phyloP scores from a whole-genome alignment of 2,888 invertebrate genomes.

The Drosophila niveifrons region DNA sequence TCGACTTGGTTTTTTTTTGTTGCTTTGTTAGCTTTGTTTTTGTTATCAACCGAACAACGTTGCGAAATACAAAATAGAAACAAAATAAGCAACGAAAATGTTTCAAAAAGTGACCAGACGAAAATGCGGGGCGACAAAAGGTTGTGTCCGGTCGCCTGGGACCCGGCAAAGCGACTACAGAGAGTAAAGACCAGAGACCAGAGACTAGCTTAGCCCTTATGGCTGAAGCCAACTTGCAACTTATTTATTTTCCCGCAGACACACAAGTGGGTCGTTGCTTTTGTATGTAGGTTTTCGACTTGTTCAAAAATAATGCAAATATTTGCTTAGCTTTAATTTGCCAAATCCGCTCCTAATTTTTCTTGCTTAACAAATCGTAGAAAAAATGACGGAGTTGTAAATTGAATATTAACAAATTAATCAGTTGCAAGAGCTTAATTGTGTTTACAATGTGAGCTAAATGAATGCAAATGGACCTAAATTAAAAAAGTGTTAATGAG shows the following conservation, averaged over 20 bases:
- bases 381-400: neutral
- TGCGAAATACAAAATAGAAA: slow-evolving; percentile 39
- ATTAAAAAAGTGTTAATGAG: too few relatives aligned
- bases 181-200: neutral
- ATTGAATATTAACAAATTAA: neutral
- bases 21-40: slow-evolving; percentile 68
- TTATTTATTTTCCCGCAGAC: slow-evolving; percentile 1
- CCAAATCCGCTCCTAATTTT: neutral
- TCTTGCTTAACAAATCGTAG: neutral
- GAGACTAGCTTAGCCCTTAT: slow-evolving; percentile 48
- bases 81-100: slow-evolving; percentile 50
- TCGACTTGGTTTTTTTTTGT: slow-evolving; percentile 64
- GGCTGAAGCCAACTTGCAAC: slow-evolving; percentile 16
- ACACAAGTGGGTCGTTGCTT: slow-evolving; percentile 51
- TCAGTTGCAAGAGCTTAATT: neutral
- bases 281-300: neutral
- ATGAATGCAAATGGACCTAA: too few relatives aligned
- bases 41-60: slow-evolving; percentile 64
- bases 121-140: slow-evolving; percentile 52
- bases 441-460: too few relatives aligned
- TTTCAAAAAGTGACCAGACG: slow-evolving; percentile 56
- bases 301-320: slow-evolving; percentile 5
- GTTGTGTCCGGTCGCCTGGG: slow-evolving; percentile 58
- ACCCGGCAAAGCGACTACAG: neutral
- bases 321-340: neutral